Evolutionary conservation across 2,113 vertebrate genomes (phyloP), one percentile per base, ranked within the genome.

Genomic region (Sakesphorus luctuosus): DNA sequence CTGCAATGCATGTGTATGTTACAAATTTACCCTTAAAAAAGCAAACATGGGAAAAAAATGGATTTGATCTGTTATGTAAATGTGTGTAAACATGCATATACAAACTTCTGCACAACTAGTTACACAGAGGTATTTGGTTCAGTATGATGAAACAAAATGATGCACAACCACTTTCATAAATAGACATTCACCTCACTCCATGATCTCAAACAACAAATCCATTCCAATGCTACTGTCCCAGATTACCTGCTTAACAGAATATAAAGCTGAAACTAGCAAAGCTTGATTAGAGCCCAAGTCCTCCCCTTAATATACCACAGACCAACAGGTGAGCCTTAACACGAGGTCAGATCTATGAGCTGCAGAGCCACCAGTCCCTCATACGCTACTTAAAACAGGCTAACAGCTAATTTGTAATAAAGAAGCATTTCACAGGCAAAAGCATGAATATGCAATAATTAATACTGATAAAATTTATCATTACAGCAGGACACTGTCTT

Each of bases 71-170:
- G 13, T 21, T 53, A 87, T 2, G 8, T 18, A 86, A 81, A 66
- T 12, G 2, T 1, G 1, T 13, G 4, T n/a, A 67, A 66, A 61
- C 5, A 46, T 5, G 11, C 3, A 3, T 0, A 1, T 38, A 56
- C 7, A 44, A 31, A 76, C 16, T 87, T 79, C 44, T 50, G 31
- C 43, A 40, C 31, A 71, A 38, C 23, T 31, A 6, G 16, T 23
- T 47, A 55, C 10, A 21, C 16, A 15, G 8, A 77, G 44, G 10
- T 33, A 53, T 59, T 76, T 79, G 3, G 9, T 80, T 56, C 63
- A 49, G 12, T 14, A 53, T 5, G 10, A 26, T 33, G 11, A 80
- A 90, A 62, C 18, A 65, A 92, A 77, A 9, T 15, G 4, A 25
- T 31, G 18, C 10, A 55, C 18, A 79, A 31, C 10, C 14, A 46